These are phyloP conservation scores for Spongilla lacustris DNA, from an alignment of 37 sponge, comb jelly and placozoan species.

Conservation along the genomic window DNA sequence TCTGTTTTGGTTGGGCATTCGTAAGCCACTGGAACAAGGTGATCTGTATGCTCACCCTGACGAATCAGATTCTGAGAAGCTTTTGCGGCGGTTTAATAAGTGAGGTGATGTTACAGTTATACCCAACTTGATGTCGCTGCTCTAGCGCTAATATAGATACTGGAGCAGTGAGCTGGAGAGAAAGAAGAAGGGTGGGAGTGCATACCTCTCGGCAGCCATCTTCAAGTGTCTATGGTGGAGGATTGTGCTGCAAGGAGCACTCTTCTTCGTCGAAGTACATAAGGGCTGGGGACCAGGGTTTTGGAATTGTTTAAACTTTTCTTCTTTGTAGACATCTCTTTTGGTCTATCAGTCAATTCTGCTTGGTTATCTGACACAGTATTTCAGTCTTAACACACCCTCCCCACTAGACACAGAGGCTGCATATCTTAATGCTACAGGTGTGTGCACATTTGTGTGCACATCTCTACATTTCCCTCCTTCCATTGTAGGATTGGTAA, in stretches of 20 bases:
- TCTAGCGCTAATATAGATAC: constrained; percentile 15
- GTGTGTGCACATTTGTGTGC: neutral
- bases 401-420: neutral
- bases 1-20: constrained; percentile 44
- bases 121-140: neutral
- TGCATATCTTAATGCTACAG: neutral
- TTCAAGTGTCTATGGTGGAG: constrained; percentile 47
- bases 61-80: constrained; percentile 37
- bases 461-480: neutral
- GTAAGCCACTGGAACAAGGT: constrained; percentile 23
- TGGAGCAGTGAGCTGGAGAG: constrained; percentile 57
- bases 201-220: constrained; percentile 47
- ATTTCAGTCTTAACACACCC: neutral
- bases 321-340: neutral
- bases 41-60: constrained; percentile 58
- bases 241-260: constrained; percentile 29
- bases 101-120: neutral
- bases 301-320: neutral
- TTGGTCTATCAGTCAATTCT: constrained; percentile 1
- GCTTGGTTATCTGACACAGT: constrained; percentile 1
- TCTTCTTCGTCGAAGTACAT: constrained; percentile 29
- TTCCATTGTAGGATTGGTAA: neutral
- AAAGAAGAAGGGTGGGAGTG: constrained; percentile 31
- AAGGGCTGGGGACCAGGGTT: neutral
- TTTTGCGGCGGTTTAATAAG: constrained; percentile 51